Evolutionary conservation across 2,113 vertebrate genomes (phyloP), one percentile per base, ranked within the genome.

Genomic region (Mionectes macconnelli): DNA sequence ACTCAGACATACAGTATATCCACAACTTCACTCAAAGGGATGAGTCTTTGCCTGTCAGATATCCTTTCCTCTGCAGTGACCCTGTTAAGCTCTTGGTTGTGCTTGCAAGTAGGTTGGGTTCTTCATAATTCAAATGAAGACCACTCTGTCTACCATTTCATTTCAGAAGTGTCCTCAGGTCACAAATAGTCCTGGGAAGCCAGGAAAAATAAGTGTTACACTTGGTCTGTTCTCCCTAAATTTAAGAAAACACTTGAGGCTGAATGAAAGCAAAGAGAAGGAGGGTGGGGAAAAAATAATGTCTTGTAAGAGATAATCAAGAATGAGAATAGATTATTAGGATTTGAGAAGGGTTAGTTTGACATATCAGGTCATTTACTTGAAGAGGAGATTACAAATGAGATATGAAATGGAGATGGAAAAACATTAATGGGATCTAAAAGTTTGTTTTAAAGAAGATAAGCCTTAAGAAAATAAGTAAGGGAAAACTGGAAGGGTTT

Each of bases 381-480:
- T 86, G 73, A 84, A 74, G 15, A 81, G 42, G n/a, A 68, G 56
- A 88, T 92, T 70, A 49, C 23, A 59, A 73, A 63, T 55, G 42
- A 92, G 63, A 91, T 84, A 57, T 8, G 74, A 67, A 76, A 84
- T 6, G 66, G 21, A 89, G 56, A 88, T 47, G 16, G 68, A 55
- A 84, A 22, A 79, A 27, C 19, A 22, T 69, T 79, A 90, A 40
- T 56, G 45, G 22, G 31, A 45, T 93, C 35, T 28, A 62, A 40
- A 92, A 76, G 9, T 52, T 93, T 56, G 8, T 67, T 93, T 82
- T 89, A 93, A 93, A 79, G 42, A 89, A 87, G 86, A 68, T 91
- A 93, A 95, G 20, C 28, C 40, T 79, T 74, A 70, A 81, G 33
- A 47, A 86, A 80, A 86, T 77, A 78, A 67, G n/a, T 60, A 8